These are phyloP conservation scores for Tenualosa thibaudeaui DNA, from an alignment of 2,797 vertebrate species.

Conservation along the genomic window DNA sequence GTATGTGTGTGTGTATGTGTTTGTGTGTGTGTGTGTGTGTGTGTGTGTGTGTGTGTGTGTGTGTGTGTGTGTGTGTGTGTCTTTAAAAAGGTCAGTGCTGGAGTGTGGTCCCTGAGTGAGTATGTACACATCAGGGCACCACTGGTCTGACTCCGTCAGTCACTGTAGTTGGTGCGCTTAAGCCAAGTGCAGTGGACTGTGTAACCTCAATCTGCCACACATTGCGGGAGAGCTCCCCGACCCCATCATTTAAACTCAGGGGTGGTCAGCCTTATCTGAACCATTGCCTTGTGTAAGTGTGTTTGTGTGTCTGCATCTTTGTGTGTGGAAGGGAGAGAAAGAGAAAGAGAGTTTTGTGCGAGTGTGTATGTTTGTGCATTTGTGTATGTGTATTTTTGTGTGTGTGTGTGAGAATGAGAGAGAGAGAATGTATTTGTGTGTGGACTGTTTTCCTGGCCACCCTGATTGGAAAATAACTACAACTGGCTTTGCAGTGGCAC, in stretches of 20 bases:
- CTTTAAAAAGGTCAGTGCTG: conserved; percentile 20
- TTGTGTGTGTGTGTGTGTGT: neutral
- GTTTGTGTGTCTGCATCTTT: neutral
- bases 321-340: neutral
- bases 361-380: neutral
- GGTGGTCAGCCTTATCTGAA: conserved; percentile 32
- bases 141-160: neutral
- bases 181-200: conserved; percentile 23
- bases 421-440: neutral
- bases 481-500: neutral
- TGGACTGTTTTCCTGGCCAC: neutral
- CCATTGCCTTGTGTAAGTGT: conserved; percentile 1
- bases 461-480: neutral
- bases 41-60: neutral
- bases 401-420: neutral
- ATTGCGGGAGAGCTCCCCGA: neutral
- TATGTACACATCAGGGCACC: neutral
- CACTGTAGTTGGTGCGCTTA: conserved; percentile 21
- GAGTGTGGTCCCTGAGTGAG: neutral
- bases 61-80: conserved; percentile 11
- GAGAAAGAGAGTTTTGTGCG: neutral
- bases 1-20: conserved; percentile 8
- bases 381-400: neutral
- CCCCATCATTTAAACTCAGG: conserved; percentile 12
- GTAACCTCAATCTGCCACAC: conserved; percentile 22